phyloP scores from a whole-genome alignment of 2,113 vertebrate species.

The Tetraodon nigroviridis region DNA sequence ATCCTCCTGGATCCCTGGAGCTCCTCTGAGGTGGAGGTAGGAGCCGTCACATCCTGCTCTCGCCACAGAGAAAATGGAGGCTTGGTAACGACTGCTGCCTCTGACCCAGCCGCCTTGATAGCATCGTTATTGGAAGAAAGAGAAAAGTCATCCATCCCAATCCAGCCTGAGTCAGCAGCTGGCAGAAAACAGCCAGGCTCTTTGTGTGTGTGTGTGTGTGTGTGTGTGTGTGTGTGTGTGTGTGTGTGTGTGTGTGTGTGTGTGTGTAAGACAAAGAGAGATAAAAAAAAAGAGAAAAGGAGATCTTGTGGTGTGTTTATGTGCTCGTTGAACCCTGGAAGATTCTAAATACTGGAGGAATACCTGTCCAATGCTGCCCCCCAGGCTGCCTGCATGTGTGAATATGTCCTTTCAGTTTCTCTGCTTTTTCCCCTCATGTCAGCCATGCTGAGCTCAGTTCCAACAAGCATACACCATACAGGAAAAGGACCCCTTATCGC shows the following conservation, averaged over 20 bases:
- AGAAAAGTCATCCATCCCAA: slow-evolving; percentile 29
- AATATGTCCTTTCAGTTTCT: not conserved
- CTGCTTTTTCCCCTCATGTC: too few relatives aligned
- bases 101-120: not conserved
- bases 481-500: not conserved
- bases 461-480: too few relatives aligned
- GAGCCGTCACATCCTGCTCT: slow-evolving; percentile 3
- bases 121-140: slow-evolving; percentile 11
- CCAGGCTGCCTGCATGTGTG: not conserved
- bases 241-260: not conserved
- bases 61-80: not conserved
- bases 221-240: not conserved
- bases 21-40: slow-evolving; percentile 78
- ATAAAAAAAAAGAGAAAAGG: not conserved
- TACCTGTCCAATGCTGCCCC: too few relatives aligned
- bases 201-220: slow-evolving; percentile 21
- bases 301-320: too few relatives aligned
- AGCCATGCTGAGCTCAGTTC: not conserved
- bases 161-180: slow-evolving; percentile 40
- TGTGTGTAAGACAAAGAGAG: too few relatives aligned
- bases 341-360: too few relatives aligned
- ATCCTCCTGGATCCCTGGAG: slow-evolving; percentile 79
- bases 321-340: too few relatives aligned
- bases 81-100: not conserved
- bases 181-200: slow-evolving; percentile 18